These are phyloP conservation scores for Tursiops truncatus DNA, from an alignment of 2,113 vertebrate genomes.

Conservation along the genomic window DNA sequence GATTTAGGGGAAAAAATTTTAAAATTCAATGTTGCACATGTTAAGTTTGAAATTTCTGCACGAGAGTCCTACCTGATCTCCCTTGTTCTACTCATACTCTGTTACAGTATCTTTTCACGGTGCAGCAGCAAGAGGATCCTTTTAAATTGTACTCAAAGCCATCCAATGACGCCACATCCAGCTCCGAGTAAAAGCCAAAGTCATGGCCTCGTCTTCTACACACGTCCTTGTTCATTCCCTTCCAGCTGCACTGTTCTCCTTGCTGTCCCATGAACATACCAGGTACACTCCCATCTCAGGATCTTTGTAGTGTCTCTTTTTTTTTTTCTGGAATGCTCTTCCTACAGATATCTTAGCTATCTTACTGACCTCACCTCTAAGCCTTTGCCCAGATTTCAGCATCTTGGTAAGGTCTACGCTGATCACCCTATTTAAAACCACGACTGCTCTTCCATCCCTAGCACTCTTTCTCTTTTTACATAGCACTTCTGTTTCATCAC, in stretches of 20 bases:
- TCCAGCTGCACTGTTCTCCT: background rate
- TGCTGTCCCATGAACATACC: background rate
- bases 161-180: background rate
- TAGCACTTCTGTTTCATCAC: background rate
- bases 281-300: background rate
- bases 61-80: background rate
- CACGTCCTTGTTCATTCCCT: background rate
- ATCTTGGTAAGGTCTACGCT: background rate
- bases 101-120: background rate
- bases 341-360: background rate
- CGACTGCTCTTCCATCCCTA: background rate
- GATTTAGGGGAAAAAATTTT: background rate
- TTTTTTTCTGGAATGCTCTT: background rate
- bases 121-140: background rate
- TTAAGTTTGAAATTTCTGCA: background rate
- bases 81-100: background rate
- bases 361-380: background rate
- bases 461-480: background rate
- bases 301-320: background rate
- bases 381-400: background rate
- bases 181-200: background rate
- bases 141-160: background rate
- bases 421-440: background rate
- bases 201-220: background rate
- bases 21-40: background rate